These are phyloP conservation scores for Poecile montanus DNA, from an alignment of 2,797 vertebrate genomes.

Conservation along the genomic window DNA sequence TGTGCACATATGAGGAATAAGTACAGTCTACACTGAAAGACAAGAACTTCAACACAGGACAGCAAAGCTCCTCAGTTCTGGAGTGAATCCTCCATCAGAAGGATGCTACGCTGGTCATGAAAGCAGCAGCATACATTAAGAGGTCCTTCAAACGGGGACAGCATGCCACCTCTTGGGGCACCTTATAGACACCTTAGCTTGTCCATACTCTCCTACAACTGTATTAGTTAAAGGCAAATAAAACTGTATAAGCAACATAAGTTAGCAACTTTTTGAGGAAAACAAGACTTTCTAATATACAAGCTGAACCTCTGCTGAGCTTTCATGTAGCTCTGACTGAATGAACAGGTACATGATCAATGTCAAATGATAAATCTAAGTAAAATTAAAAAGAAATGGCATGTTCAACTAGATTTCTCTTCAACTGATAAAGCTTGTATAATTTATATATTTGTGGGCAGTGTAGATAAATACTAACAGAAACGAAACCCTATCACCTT, in stretches of 20 bases:
- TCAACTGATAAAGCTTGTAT: background rate
- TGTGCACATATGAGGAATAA: background rate
- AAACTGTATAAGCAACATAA: background rate
- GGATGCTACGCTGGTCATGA: background rate
- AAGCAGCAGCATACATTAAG: background rate
- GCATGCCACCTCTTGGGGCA: no score
- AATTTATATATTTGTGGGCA: background rate
- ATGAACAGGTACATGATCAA: accelerated
- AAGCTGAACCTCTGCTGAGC: background rate
- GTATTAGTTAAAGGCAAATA: background rate
- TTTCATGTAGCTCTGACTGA: background rate
- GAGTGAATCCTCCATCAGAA: background rate
- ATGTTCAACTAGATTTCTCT: background rate
- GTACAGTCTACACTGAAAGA: background rate
- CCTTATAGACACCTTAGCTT: background rate
- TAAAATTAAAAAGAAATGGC: background rate
- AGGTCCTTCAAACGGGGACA: background rate
- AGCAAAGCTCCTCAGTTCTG: background rate
- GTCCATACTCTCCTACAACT: background rate
- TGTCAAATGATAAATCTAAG: background rate
- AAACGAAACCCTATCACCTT: background rate
- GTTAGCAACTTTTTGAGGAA: background rate
- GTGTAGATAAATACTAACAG: background rate
- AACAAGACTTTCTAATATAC: background rate
- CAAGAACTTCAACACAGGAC: background rate